A percentile compares a stretch with the other conserved stretches of the same genome.
Conservation (phyloP, 2,113 vertebrate species). For the Varanus salvator region DNA sequence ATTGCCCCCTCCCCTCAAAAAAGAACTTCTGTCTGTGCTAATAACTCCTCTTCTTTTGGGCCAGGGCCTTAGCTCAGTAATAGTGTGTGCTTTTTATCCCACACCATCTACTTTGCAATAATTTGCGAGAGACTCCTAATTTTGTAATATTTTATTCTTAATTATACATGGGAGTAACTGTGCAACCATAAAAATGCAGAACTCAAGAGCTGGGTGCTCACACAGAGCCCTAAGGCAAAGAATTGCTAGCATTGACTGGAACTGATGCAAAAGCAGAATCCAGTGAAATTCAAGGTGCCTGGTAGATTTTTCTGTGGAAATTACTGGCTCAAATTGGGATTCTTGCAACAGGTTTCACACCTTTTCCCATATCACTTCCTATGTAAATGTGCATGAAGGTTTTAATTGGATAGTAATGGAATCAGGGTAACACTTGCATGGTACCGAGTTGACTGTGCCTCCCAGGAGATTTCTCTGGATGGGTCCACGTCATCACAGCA, state of each 20-base stretch:
- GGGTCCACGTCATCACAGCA: not conserved
- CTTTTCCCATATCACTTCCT: not conserved
- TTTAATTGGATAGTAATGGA: not conserved
- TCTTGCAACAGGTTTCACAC: not conserved
- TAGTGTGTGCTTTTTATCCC: no score
- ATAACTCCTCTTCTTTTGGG: no score
- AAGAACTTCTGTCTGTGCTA: not conserved
- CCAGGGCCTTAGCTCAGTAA: no score
- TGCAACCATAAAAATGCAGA: not conserved
- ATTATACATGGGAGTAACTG: not conserved
- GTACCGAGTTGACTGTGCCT: not conserved
- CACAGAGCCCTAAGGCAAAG: not conserved
- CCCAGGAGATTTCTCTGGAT: not conserved
- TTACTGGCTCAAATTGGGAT: not conserved
- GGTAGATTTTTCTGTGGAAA: not conserved
- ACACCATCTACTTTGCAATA: no score
- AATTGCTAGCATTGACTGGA: not conserved
- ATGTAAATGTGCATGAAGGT: not conserved
- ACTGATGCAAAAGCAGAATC: not conserved
- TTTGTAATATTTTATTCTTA: no score
- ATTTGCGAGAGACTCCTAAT: no score
- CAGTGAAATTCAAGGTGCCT: not conserved
- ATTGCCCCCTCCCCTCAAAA: not conserved
- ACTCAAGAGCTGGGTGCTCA: not conserved
- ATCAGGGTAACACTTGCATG: not conserved